Evolutionary conservation across 1,140 invertebrate genomes (phyloP).

Genomic region (Geopemphigus sp.): DNA sequence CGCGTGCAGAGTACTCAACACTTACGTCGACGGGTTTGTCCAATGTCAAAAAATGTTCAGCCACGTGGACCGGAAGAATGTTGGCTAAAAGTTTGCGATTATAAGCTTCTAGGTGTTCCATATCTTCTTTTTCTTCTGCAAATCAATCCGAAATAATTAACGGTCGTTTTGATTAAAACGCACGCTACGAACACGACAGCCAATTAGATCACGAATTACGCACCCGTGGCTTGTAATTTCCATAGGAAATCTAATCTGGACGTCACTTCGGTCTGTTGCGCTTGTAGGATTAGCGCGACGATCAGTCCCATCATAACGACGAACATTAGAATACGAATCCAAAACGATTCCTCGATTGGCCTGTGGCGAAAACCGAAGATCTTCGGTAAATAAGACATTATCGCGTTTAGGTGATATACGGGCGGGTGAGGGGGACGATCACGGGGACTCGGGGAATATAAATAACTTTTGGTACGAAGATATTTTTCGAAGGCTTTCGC

Average conservation of each 20-base stretch:
- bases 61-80: slow-evolving; percentile 91
- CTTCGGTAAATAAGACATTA: too few relatives aligned
- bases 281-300: slow-evolving; percentile 76
- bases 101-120: slow-evolving; percentile 90
- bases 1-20: slow-evolving; percentile 50
- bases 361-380: slow-evolving; percentile 17
- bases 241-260: slow-evolving; percentile 86
- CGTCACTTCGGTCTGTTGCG: slow-evolving; percentile 84
- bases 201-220: slow-evolving; percentile 28
- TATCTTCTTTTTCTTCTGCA: slow-evolving; percentile 88
- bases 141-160: slow-evolving; percentile 48
- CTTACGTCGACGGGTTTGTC: slow-evolving; percentile 78
- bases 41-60: slow-evolving; percentile 84
- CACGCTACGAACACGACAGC: neutral
- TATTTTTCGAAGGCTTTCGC: too few relatives aligned
- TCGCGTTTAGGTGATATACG: too few relatives aligned
- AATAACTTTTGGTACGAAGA: too few relatives aligned
- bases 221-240: slow-evolving; percentile 86
- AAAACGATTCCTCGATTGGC: slow-evolving; percentile 28
- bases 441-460: too few relatives aligned
- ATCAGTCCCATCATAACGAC: slow-evolving; percentile 68
- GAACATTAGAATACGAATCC: slow-evolving; percentile 56
- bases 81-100: slow-evolving; percentile 90
- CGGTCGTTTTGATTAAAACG: too few relatives aligned
- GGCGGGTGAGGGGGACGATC: too few relatives aligned